Percentiles rank a stretch among this genome's conserved stretches.
Conservation (phyloP, 2,888 invertebrate genomes). For the Pachliopta kotzebuea region DNA sequence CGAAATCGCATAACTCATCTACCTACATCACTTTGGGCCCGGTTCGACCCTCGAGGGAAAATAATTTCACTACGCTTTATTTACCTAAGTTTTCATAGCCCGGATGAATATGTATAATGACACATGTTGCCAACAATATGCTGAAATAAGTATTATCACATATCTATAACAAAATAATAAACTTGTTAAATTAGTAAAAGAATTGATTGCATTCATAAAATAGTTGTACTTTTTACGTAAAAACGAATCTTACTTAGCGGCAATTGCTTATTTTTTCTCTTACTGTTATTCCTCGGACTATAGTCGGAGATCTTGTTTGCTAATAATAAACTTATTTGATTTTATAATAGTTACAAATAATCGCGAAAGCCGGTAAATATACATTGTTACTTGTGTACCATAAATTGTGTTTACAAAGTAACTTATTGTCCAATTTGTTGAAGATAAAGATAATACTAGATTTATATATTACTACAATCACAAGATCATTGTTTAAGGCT, state of each 20-base stretch:
- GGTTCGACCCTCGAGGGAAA: slow-evolving; percentile 28
- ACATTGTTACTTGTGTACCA: no score
- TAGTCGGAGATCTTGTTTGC: no score
- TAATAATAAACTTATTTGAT: no score
- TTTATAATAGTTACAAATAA: no score
- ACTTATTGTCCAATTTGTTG: slow-evolving; percentile 41
- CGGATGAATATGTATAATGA: slow-evolving; percentile 2
- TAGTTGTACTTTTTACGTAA: not conserved
- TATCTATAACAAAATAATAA: not conserved
- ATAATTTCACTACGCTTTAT: slow-evolving; percentile 34
- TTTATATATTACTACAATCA: slow-evolving; percentile 23
- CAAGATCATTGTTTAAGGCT: slow-evolving; percentile 7
- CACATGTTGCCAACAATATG: no score
- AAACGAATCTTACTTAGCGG: slow-evolving; percentile 32
- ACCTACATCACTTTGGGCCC: slow-evolving; percentile 30
- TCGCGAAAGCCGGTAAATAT: slow-evolving; percentile 28
- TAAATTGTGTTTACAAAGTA: slow-evolving; percentile 31
- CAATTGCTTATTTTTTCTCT: no score
- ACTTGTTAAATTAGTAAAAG: not conserved
- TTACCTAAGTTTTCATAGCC: slow-evolving; percentile 27
- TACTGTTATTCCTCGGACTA: no score
- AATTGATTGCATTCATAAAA: not conserved
- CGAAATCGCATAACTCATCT: slow-evolving; percentile 35
- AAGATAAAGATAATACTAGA: slow-evolving; percentile 35
- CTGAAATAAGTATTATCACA: no score